Conservation (phyloP, 2,113 vertebrate genomes). For the Platysteira castanea region DNA sequence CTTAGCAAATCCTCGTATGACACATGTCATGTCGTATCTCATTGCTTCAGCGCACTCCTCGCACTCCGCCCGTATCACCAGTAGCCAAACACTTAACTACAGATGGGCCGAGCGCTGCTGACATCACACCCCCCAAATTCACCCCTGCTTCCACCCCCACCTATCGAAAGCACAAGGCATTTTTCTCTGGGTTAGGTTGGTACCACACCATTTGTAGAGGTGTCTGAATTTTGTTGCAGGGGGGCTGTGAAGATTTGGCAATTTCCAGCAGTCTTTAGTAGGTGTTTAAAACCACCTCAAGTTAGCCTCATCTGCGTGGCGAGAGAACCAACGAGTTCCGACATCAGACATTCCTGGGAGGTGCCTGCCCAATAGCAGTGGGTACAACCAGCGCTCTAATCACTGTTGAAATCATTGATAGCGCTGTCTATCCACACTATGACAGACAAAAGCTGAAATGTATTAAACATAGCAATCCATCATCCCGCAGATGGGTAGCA, state of each 20-base stretch:
- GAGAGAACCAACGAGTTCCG: slow-evolving; percentile 3
- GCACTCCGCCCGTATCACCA: neutral
- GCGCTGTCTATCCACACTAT: slow-evolving; percentile 78
- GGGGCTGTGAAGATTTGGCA: neutral
- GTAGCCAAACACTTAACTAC: neutral
- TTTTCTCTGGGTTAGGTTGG: neutral
- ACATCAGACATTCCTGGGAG: slow-evolving; percentile 61
- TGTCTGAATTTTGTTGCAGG: neutral
- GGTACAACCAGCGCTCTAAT: slow-evolving; percentile 69
- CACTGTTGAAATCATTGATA: slow-evolving; percentile 78
- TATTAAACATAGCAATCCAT: slow-evolving; percentile 87
- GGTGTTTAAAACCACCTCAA: neutral
- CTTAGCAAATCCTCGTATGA: slow-evolving; percentile 34
- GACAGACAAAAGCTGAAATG: slow-evolving; percentile 87
- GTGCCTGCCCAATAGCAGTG: slow-evolving; percentile 68
- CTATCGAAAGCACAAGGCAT: neutral
- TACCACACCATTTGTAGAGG: neutral
- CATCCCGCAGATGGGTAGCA: slow-evolving; percentile 82
- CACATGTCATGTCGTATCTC: slow-evolving; percentile 55
- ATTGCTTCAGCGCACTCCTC: neutral
- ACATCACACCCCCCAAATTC: neutral
- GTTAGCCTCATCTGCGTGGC: neutral
- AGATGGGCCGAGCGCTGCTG: neutral
- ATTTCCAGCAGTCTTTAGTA: neutral
- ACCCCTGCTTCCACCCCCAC: neutral